These are phyloP conservation scores for Isoperla grammatica DNA, from an alignment of 2,888 invertebrate genomes.

Conservation along the genomic window DNA sequence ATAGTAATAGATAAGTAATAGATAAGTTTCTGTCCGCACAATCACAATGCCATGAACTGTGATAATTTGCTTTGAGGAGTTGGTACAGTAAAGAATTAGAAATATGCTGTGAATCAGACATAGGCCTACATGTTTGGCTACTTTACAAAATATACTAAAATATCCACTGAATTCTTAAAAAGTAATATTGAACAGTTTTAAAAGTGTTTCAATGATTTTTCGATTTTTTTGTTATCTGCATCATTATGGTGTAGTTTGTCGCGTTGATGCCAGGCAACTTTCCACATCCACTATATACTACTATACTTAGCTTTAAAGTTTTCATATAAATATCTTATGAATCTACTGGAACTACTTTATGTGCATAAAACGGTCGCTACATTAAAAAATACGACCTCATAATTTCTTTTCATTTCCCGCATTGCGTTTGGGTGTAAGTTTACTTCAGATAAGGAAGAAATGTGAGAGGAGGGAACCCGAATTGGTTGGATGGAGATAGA, in stretches of 20 bases:
- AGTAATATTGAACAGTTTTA: constrained; percentile 8
- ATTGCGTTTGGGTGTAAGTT: constrained; percentile 21
- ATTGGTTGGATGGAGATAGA: constrained; percentile 19
- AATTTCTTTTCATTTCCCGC: constrained; percentile 19
- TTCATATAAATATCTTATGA: background rate
- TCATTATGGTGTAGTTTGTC: too few relatives aligned
- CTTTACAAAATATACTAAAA: too few relatives aligned
- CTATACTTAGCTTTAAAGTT: background rate
- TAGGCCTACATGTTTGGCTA: too few relatives aligned
- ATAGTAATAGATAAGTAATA: too few relatives aligned
- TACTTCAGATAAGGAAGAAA: constrained; percentile 19
- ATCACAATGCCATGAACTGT: too few relatives aligned
- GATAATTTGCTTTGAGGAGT: too few relatives aligned
- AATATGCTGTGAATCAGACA: too few relatives aligned
- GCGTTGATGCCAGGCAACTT: background rate
- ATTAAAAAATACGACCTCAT: constrained; percentile 27
- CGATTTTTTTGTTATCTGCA: too few relatives aligned
- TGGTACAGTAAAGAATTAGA: too few relatives aligned
- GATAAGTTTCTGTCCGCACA: too few relatives aligned
- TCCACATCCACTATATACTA: background rate
- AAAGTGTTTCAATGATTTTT: too few relatives aligned
- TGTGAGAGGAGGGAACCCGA: constrained; percentile 1
- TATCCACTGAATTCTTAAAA: too few relatives aligned
- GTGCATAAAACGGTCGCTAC: constrained; percentile 22
- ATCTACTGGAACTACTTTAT: constrained; percentile 20